A percentile compares a stretch with the other conserved stretches of the same genome.
phyloP scores from a whole-genome alignment of 2,888 invertebrate species.

The Leptarthrus brevirostris region DNA sequence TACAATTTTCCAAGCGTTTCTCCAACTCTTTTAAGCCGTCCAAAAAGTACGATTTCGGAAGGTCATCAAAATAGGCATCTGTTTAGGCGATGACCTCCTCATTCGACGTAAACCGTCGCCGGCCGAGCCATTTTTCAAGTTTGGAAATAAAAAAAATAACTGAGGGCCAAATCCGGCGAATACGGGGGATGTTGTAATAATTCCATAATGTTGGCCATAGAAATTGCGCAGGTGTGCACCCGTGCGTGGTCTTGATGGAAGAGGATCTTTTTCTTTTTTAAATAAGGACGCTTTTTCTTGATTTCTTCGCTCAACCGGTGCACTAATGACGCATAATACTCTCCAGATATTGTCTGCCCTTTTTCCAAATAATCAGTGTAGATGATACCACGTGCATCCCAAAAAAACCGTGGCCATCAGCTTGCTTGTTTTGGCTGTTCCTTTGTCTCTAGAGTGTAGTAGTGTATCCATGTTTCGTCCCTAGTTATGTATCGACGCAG shows the following conservation, averaged over 20 bases:
- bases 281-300: background rate
- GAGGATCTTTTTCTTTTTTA: background rate
- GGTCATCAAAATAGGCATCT: too few species aligned
- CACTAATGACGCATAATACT: background rate
- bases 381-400: background rate
- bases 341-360: background rate
- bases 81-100: too few species aligned
- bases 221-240: background rate
- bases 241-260: background rate
- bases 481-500: background rate
- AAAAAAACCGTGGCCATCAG: background rate
- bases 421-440: background rate
- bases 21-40: too few species aligned
- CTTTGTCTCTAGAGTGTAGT: background rate
- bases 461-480: conserved; percentile 17
- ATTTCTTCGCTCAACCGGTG: background rate
- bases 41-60: too few species aligned
- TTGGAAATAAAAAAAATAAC: too few species aligned
- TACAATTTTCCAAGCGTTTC: too few species aligned
- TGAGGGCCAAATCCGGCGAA: too few species aligned
- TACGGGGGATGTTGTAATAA: background rate
- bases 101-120: too few species aligned
- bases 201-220: background rate
- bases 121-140: too few species aligned
- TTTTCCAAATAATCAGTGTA: conserved; percentile 2